phyloP scores from a whole-genome alignment of 2,113 vertebrate species.

The Lanius ludovicianus region DNA sequence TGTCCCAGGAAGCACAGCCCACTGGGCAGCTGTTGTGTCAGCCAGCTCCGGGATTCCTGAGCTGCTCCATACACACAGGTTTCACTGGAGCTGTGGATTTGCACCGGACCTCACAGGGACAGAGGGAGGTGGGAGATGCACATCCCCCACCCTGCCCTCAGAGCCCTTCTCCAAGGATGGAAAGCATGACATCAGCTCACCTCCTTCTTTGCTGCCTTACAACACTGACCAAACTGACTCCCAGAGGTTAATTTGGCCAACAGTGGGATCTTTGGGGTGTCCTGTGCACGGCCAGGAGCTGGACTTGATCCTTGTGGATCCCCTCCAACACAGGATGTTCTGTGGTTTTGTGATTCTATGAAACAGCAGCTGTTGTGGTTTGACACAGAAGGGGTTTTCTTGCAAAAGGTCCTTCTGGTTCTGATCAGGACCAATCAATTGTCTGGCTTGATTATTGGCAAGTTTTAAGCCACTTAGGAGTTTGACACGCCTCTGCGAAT shows the following conservation, averaged over 20 bases:
- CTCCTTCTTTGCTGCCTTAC: neutral
- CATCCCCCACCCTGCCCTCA: neutral
- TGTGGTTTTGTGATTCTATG: neutral
- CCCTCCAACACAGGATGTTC: neutral
- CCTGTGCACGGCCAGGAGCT: neutral
- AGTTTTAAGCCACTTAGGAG: too few species aligned
- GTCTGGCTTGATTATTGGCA: too few species aligned
- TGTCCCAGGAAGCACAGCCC: neutral
- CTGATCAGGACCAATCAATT: too few species aligned
- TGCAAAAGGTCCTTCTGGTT: too few species aligned
- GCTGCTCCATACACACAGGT: accelerated
- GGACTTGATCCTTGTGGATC: neutral
- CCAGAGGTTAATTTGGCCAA: neutral
- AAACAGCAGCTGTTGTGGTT: neutral
- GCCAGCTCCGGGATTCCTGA: neutral
- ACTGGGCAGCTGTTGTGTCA: neutral
- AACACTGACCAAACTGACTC: neutral
- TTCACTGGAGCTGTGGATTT: neutral
- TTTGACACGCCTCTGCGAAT: too few species aligned
- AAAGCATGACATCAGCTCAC: neutral
- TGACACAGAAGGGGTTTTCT: too few species aligned
- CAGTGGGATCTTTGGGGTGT: neutral
- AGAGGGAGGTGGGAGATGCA: neutral
- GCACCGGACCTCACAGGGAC: neutral
- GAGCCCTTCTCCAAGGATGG: neutral